Base-by-base conservation (phyloP, 2,888 invertebrate species). In the Tryphoninae sp. region DNA sequence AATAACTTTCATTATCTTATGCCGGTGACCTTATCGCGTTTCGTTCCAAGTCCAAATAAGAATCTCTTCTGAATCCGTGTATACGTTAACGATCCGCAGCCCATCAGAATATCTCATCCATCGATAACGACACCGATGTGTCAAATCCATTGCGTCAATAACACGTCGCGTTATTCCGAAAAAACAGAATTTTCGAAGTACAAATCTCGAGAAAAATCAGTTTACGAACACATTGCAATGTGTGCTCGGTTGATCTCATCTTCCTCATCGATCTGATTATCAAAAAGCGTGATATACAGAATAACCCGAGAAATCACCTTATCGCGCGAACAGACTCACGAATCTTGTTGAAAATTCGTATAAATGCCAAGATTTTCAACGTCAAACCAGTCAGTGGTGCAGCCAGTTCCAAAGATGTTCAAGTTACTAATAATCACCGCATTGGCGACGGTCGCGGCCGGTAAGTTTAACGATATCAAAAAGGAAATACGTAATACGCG, bases 391-490 rank as follows among this genome's bases (percentile, higher is more conserved):
- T 83, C 74, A 82, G 71, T 42, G 59, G 68, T 23, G 65, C 77
- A 64, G 53, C 77, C 16, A 78, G 33, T 68, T 65, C 40, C 16
- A 55, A 83, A 79, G 42, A 85, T 85, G 85, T 79, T 83, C 45
- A 81, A 78, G 68, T 79, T 72, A 40, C 42, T 84, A 16, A 19
- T 82, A 2, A 42, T 83, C 53, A 42, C 68, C 42, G 72, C 62
- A 19, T 16, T 80, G 9, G 23, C 69, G 40, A 61, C 77, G 45
- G 51, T 75, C 40, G 79, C 59, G 6, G 13, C 51, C 22, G 84
- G 84, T 85, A 71, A 84, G 78, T 82, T 7, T 74, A 51, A 33
- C 16, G 13, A 45, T 65, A 49, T 45, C 53, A 45, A 62, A 13
- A 22, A 13, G 64, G 33, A 6, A 33, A 33, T 3, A 19, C 19